phyloP scores from a whole-genome alignment of 2,797 vertebrate species.

The Hybognathus amarus region DNA sequence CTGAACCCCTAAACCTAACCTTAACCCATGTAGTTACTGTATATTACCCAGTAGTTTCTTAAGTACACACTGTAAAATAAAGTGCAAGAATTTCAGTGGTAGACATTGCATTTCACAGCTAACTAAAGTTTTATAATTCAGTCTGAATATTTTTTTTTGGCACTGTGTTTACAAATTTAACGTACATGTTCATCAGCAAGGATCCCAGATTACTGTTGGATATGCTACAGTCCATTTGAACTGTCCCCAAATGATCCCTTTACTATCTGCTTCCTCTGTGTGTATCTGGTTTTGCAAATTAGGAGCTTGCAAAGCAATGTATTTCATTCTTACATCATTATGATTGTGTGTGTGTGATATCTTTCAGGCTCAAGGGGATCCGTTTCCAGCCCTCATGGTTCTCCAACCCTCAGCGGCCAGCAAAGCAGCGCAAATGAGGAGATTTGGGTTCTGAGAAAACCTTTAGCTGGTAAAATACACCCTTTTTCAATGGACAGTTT shows the following conservation, averaged over 20 bases:
- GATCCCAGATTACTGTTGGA: not conserved
- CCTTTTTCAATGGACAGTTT: not conserved
- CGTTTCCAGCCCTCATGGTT: constrained; percentile 86
- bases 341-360: constrained; percentile 43
- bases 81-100: no score
- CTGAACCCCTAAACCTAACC: no score
- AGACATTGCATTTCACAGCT: not conserved
- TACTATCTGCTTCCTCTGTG: constrained; percentile 32
- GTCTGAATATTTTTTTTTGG: not conserved
- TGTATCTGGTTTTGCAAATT: not conserved
- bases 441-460: constrained; percentile 96
- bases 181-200: constrained; percentile 5
- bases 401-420: constrained; percentile 79
- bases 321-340: constrained; percentile 1
- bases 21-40: no score
- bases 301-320: not conserved
- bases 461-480: constrained; percentile 84
- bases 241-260: constrained; percentile 24
- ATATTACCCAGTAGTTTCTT: no score
- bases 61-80: no score
- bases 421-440: constrained; percentile 84
- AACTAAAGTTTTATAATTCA: not conserved
- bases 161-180: not conserved
- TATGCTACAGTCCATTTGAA: constrained; percentile 36
- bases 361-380: constrained; percentile 86